A percentile compares a stretch with the other conserved stretches of the same genome.
Conservation (phyloP, 2,797 vertebrate genomes). For the Chrysocyon brachyurus region DNA sequence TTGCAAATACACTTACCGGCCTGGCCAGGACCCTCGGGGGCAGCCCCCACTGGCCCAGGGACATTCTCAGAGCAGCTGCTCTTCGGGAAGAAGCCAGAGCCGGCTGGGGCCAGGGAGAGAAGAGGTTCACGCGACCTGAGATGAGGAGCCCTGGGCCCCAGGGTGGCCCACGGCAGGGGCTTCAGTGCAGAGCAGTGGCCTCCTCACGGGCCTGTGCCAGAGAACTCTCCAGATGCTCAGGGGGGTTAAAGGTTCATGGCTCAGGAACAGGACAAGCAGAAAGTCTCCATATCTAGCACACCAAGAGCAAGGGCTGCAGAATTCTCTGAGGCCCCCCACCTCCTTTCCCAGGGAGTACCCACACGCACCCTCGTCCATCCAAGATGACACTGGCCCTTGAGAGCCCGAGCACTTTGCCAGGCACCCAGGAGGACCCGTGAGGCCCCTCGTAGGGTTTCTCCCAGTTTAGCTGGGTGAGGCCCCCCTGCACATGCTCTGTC, state of each 20-base stretch:
- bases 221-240: neutral
- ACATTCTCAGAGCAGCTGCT: neutral
- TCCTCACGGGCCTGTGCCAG: neutral
- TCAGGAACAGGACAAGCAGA: neutral
- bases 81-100: neutral
- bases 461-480: rapidly evolving
- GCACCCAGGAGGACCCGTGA: neutral
- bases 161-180: neutral
- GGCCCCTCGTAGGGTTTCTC: neutral
- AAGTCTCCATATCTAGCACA: neutral
- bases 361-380: neutral
- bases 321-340: neutral
- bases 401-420: rapidly evolving
- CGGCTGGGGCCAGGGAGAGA: neutral
- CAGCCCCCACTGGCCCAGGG: neutral
- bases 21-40: neutral
- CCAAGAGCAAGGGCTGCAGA: neutral
- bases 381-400: neutral
- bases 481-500: neutral
- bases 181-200: rapidly evolving
- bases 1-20: neutral
- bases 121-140: no score
- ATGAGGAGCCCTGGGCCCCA: neutral
- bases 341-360: neutral
- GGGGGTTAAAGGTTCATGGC: neutral